Evolutionary conservation across 2,113 vertebrate genomes (phyloP), one percentile per base, ranked within the genome.

Genomic region (Acanthochromis polyacanthus): DNA sequence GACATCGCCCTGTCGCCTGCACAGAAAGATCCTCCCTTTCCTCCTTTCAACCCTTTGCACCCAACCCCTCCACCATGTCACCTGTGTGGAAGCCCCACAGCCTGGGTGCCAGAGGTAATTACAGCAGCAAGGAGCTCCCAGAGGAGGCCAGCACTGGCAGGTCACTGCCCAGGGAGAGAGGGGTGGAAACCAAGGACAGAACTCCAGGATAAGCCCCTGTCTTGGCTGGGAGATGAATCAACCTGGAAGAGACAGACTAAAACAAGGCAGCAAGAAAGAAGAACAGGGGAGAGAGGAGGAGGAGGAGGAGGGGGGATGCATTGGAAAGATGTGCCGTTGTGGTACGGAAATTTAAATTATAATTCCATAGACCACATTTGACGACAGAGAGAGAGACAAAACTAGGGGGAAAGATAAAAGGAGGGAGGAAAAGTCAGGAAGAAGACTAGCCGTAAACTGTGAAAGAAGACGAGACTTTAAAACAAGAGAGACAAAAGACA

Each of bases 91-190:
- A 88, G 87, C 90, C 92, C 90, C 71, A 82, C 90, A 94, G 90
- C 87, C 82, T 71, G 84, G 86, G 85, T 95, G 94, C 91, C 93
- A 93, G 70, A 87, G 92, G 86, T 94, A 93, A 95, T 95, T 93
- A 94, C 87, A 89, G 82, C 85, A 89, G 80, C 84, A 46, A 61
- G 75, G 69, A 92, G 87, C 78, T 88, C 90, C 88, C 89, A 77
- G 80, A 85, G 91, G 82, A 89, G 72, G 88, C 78, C 80, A 64
- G 62, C 36, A 14, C 75, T 87, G 88, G 84, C 89, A 91, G 88
- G 85, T 89, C 86, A 88, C 81, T 87, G 88, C 85, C 86, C 87
- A 74, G 67, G 71, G 78, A 91, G 83, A 59, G 75, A 89, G 65
- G 80, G 87, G 75, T 83, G 88, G 81, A 91, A 81, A 77, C 84